Percentiles rank a stretch among this genome's conserved stretches.
These are phyloP conservation scores for Whitmania pigra DNA, from an alignment of 1,140 invertebrate genomes.

Conservation along the genomic window DNA sequence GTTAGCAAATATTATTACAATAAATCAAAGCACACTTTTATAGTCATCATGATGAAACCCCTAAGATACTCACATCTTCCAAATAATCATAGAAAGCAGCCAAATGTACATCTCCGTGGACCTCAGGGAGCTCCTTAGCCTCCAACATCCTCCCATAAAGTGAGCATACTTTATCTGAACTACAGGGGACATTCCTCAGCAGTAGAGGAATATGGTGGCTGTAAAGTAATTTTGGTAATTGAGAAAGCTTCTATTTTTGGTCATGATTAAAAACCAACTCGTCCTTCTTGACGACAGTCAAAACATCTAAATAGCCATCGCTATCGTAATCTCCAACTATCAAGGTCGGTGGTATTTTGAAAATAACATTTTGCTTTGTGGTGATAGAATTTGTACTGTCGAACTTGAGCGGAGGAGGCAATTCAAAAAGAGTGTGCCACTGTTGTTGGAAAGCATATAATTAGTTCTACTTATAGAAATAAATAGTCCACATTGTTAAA, in stretches of 20 bases:
- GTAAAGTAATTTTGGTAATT: background rate
- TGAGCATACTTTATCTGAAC: background rate
- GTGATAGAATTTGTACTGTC: background rate
- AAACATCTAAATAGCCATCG: slow-evolving; percentile 85
- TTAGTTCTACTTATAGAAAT: background rate
- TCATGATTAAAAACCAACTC: slow-evolving; percentile 7
- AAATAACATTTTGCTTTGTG: background rate
- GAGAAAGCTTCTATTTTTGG: no score
- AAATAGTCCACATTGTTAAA: background rate
- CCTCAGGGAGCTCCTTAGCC: background rate
- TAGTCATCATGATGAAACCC: no score
- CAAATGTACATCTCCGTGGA: background rate
- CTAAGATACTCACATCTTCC: slow-evolving; percentile 13
- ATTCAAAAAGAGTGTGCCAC: background rate
- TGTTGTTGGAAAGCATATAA: background rate
- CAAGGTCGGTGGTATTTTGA: slow-evolving; percentile 36
- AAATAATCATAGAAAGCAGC: slow-evolving; percentile 16
- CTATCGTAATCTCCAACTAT: slow-evolving; percentile 82
- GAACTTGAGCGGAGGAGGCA: background rate
- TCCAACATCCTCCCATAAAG: background rate
- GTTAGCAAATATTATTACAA: no score
- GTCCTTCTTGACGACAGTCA: slow-evolving; percentile 54
- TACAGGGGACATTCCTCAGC: slow-evolving; percentile 5
- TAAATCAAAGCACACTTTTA: no score
- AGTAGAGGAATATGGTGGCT: slow-evolving; percentile 1